Percentiles rank a stretch among this genome's conserved stretches.
These are phyloP conservation scores for Nettapus auritus DNA, from an alignment of 2,113 vertebrate genomes.

Conservation along the genomic window DNA sequence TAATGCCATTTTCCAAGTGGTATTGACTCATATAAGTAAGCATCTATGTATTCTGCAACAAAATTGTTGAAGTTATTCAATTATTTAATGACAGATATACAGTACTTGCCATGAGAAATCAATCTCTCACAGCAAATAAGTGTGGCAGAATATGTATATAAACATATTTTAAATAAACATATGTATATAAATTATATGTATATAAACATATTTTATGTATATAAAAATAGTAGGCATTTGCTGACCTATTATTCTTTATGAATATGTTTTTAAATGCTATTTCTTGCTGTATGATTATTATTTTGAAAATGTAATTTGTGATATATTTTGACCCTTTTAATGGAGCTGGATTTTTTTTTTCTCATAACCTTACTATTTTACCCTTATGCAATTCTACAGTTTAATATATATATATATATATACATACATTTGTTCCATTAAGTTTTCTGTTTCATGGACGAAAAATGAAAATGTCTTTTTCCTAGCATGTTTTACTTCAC, in stretches of 20 bases:
- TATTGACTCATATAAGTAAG: not conserved
- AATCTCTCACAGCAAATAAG: conserved; percentile 3
- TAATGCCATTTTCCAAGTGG: not conserved
- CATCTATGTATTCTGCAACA: conserved; percentile 1
- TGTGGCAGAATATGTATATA: not conserved
- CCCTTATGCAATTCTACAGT: not conserved
- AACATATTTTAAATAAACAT: too few relatives aligned
- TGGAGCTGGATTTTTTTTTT: not conserved
- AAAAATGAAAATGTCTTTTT: not conserved
- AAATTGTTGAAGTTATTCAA: not conserved
- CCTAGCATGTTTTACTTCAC: not conserved
- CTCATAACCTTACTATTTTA: not conserved
- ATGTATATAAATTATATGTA: too few relatives aligned
- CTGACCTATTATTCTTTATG: not conserved
- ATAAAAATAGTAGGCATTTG: not conserved
- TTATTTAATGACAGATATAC: conserved; percentile 20
- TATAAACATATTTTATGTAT: too few relatives aligned
- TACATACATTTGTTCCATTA: not conserved
- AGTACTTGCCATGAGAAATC: conserved; percentile 20
- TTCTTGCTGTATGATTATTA: not conserved
- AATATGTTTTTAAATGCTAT: not conserved
- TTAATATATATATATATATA: not conserved
- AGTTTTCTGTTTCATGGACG: not conserved
- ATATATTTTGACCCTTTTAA: not conserved
- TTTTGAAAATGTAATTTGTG: not conserved